phyloP scores from a whole-genome alignment of 1,140 invertebrate species.

The Drosophila yakuba region DNA sequence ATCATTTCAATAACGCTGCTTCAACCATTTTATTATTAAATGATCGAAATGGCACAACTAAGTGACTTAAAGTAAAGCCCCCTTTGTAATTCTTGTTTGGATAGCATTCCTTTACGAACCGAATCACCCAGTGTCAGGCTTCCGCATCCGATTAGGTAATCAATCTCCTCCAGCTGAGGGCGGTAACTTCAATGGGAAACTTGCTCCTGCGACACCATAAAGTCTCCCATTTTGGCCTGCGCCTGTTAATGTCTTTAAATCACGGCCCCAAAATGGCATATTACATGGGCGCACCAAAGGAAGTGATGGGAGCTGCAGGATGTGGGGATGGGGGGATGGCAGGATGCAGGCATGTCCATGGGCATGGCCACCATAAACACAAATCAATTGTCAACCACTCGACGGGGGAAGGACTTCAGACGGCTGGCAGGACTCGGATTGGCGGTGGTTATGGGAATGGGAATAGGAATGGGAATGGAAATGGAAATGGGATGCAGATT shows the following conservation, averaged over 20 bases:
- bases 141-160: conserved; percentile 28
- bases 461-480: neutral
- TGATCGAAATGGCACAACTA: too few species aligned
- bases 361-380: conserved; percentile 73
- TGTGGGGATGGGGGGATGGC: neutral
- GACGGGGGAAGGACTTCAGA: conserved; percentile 51
- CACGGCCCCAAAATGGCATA: conserved; percentile 70
- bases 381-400: conserved; percentile 81
- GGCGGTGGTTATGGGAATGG: neutral
- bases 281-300: conserved; percentile 44
- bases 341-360: conserved; percentile 39
- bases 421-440: conserved; percentile 41
- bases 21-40: too few species aligned
- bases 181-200: conserved; percentile 25
- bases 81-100: too few species aligned
- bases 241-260: conserved; percentile 75
- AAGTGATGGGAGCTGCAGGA: neutral
- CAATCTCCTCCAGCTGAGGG: conserved; percentile 16
- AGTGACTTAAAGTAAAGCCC: too few species aligned
- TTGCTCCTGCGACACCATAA: conserved; percentile 37
- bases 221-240: conserved; percentile 24
- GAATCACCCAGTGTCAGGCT: neutral
- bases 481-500: neutral
- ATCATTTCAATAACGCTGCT: too few species aligned
- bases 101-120: neutral